These are phyloP conservation scores for Gallinago paraguaiae DNA, from an alignment of 2,113 vertebrate species.

Conservation along the genomic window DNA sequence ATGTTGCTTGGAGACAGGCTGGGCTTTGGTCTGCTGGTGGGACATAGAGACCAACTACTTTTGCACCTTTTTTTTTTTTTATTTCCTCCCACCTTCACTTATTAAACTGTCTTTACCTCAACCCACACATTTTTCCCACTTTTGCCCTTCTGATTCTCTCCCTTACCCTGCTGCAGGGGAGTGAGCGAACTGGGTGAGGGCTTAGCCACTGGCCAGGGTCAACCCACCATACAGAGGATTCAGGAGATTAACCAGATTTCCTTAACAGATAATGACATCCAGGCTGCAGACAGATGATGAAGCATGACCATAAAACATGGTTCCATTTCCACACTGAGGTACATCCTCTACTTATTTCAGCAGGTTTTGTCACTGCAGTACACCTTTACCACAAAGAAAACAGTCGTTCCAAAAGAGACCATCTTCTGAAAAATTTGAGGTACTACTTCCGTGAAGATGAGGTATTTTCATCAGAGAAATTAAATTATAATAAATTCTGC, in stretches of 20 bases:
- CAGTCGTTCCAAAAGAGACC: neutral
- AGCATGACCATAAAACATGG: neutral
- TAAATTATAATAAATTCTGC: too few relatives aligned
- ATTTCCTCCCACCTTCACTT: neutral
- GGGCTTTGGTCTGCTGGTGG: neutral
- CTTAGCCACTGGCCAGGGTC: neutral
- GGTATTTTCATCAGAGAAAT: neutral
- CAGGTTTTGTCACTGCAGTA: neutral
- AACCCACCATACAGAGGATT: neutral
- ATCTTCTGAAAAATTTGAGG: neutral
- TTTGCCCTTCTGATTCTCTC: neutral
- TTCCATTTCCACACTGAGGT: neutral
- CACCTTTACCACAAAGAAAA: neutral
- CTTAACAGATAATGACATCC: neutral
- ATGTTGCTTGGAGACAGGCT: neutral
- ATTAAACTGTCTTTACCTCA: neutral
- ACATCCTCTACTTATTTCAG: neutral
- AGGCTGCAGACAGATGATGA: neutral
- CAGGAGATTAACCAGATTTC: neutral
- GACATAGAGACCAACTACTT: neutral
- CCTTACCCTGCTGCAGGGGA: accelerated
- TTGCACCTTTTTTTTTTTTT: neutral
- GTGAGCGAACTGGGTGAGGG: neutral
- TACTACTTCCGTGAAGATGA: neutral
- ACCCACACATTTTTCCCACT: neutral